Conservation (phyloP, 2,888 invertebrate species). For the Dryocosmus kuriphilus region DNA sequence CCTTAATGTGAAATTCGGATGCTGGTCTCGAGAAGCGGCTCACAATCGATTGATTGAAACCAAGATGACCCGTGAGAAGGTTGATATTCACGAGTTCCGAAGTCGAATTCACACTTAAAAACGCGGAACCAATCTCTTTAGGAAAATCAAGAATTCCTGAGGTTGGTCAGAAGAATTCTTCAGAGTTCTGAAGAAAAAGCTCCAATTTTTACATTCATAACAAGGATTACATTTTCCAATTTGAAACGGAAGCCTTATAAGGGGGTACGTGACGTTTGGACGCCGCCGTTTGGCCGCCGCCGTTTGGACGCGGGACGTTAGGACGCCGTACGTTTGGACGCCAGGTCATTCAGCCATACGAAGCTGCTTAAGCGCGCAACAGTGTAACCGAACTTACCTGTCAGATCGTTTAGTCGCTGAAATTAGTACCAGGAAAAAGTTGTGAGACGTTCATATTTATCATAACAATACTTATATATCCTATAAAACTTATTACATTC, state of each 20-base stretch:
- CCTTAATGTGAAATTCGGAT: conserved; percentile 35
- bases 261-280: no score
- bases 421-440: no score
- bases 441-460: no score
- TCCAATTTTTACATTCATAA: background rate
- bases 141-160: background rate
- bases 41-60: conserved; percentile 21
- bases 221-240: background rate
- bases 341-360: no score
- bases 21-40: conserved; percentile 22
- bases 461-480: no score
- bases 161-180: background rate
- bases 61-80: conserved; percentile 32
- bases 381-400: no score
- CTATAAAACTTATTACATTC: no score
- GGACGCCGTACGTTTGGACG: no score
- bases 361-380: no score
- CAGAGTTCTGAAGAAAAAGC: background rate
- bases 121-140: conserved; percentile 13
- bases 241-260: background rate
- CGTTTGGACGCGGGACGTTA: no score
- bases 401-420: no score
- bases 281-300: no score
- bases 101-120: conserved; percentile 4
- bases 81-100: conserved; percentile 30